Base-by-base conservation (phyloP, 2,113 vertebrate genomes). In the Sinocyclocheilus grahami region DNA sequence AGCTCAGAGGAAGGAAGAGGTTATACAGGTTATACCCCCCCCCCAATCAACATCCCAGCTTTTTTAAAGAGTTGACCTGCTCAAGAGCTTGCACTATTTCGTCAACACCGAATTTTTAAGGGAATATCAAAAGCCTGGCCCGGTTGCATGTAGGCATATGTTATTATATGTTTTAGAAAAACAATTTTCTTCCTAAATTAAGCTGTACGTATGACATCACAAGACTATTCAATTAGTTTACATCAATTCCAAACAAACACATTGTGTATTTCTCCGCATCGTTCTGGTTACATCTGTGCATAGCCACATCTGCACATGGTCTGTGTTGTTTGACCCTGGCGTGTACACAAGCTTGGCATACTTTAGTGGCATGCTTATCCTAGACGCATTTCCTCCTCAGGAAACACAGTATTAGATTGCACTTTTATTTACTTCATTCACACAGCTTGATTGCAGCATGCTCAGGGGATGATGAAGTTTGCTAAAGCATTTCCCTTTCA, bases 1-100 rank as follows among this genome's bases (percentile, higher is more conserved):
- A 84, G 79, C 89, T 79, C 89, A 86, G 91, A 93, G 93, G 92
- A 93, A 93, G 80, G 80, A 89, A 90, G 86, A 91, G 91, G 92
- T 93, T 85, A 89, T 90, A 91, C 88, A 77, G 82, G 27, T 27
- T 27, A 27, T 27, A 27, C 86, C 88, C 72, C 39, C 55, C 53
- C 62, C 78, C 80, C 67, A n/a, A 82, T 85, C 85, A 78, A 85
- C 65, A 87, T 86, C 78, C 77, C 62, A 18, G 42, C 81, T 84
- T 76, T 86, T 82, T 78, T 27, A 27, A 87, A 88, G 80, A 86
- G 55, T 84, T 84, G 27, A 88, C 71, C 72, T 78, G 83, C 60
- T 60, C 62, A 30, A 84, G 13, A 87, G 77, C 30, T 71, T 76
- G 58, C 82, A 48, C 42, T 39, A 20, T 16, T 86, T 53, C 22